Evolutionary conservation across 1,140 invertebrate genomes (phyloP), one percentile per base, ranked within the genome.

Genomic region (Hyles vespertilio): DNA sequence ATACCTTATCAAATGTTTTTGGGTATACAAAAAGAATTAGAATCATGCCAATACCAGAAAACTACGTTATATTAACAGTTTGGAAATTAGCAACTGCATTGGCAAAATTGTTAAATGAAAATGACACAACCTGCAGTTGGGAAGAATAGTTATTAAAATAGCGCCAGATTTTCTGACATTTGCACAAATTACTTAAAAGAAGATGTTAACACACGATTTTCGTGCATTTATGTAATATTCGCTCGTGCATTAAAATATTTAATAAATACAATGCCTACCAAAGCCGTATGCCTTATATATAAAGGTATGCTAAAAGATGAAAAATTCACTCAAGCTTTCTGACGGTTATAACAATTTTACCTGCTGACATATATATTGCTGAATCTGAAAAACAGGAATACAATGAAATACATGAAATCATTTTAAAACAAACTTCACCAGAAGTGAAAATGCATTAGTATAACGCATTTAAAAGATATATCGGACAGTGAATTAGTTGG

Each of bases 371-470:
- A 22, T 22, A 22, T 22, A 22, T 22, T 22, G 22, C 22, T 5
- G 52, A 63, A 32, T 32, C 32, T 12, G 11, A 46, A 12, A 56
- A 66, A n/a, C 48, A 58, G 32, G 60, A 51, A 10, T 22, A 65
- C 50, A 54, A 66, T 12, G 51, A 72, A 45, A 34, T 79, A 8
- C 49, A 43, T 32, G 56, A 63, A 40, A 55, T 53, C 40, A 59
- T 82, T 40, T 34, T 46, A n/a, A 49, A 63, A 45, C 70, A 79
- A 34, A 61, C 76, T 12, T 77, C 74, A 5, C 51, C 65, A 11
- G 80, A 83, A 65, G 63, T 83, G 36, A 70, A 74, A 63, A 78
- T 83, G 64, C 80, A 83, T 63, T 81, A 69, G 59, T 71, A 76
- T 63, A 44, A 63, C 45, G n/a, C 9, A 34, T 56, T 67, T 40